Conservation (phyloP, 2,888 invertebrate genomes). For the Nemurella pictetii region DNA sequence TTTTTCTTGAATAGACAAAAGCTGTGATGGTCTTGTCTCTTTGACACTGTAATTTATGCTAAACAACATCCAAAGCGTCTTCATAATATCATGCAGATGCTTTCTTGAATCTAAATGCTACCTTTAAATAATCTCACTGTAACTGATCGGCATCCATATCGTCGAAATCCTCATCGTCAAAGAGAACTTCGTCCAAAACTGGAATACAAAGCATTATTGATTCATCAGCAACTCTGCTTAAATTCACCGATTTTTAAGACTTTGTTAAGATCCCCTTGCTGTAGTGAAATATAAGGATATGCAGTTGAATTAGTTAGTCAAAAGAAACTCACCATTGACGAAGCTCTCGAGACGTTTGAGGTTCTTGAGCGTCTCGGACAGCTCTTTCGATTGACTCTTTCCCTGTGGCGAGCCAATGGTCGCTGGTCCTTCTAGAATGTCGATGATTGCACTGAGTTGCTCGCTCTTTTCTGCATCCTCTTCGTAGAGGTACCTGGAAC, state of each 20-base stretch:
- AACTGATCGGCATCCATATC: constrained; percentile 38
- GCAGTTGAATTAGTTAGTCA: too few relatives aligned
- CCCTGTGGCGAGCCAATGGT: constrained; percentile 44
- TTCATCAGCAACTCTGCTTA: background rate
- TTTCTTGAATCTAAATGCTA: constrained; percentile 27
- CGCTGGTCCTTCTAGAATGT: constrained; percentile 46
- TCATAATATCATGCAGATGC: constrained; percentile 14
- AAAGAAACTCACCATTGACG: constrained; percentile 51
- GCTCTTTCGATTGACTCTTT: constrained; percentile 52
- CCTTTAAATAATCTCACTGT: constrained; percentile 37
- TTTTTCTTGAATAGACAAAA: constrained; percentile 23
- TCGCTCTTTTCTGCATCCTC: constrained; percentile 48
- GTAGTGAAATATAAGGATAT: background rate
- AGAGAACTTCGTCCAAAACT: constrained; percentile 49
- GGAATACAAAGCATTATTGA: constrained; percentile 36
- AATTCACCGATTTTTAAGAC: background rate
- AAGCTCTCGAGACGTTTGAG: constrained; percentile 57
- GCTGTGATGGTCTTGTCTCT: constrained; percentile 22
- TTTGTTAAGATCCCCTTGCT: too few relatives aligned
- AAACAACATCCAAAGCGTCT: background rate
- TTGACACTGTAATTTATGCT: background rate
- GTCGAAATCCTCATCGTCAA: constrained; percentile 47
- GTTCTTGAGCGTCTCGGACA: constrained; percentile 57
- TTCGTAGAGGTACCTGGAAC: constrained; percentile 46
- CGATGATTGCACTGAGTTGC: constrained; percentile 47